Base-by-base conservation (phyloP, 2,113 vertebrate species). In the Coreoperca whiteheadi region DNA sequence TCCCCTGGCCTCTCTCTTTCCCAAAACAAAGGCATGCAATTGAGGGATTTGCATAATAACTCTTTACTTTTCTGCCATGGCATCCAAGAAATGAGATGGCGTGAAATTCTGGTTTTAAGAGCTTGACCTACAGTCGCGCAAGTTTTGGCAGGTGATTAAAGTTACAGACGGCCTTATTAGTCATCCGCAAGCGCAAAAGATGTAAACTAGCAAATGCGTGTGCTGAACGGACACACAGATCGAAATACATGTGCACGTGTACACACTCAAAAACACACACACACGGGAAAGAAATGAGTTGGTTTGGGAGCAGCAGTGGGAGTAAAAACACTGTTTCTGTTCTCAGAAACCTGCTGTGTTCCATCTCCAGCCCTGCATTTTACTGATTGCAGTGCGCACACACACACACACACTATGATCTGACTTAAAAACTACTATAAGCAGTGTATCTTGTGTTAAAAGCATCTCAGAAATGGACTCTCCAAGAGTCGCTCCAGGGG, bases 241-340 rank as follows among this genome's bases (percentile, higher is more conserved):
- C 46, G 30, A 39, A 0, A 57, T 8, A 23, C 69, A 57, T 6
- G n/a, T n/a, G 3, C 32, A 30, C 4, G 20, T 20, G 10, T 7
- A 1, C 5, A 11, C 1, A 50, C 23, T 53, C 25, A 70, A n/a
- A 43, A 11, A 10, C 18, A 67, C 6, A 20, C 50, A 21, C 51
- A 21, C 25, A 60, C n/a, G n/a, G n/a, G n/a, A 12, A 39, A 43
- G 6, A 57, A 84, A 61, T n/a, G 4, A 61, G 73, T 18, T 30
- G 4, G 74, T 72, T 89, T 76, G 65, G 53, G 67, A 79, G 74
- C 59, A 83, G 59, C 90, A 85, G 88, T 67, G 4, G 81, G 79
- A 80, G 68, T 74, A 89, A 85, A 91, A 90, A 57, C 79, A 77
- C 61, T 39, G 74, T 89, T 88, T 86, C 69, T 83, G 61, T 48